These are phyloP conservation scores for Rostratula benghalensis DNA, from an alignment of 2,113 vertebrate genomes.

Conservation along the genomic window DNA sequence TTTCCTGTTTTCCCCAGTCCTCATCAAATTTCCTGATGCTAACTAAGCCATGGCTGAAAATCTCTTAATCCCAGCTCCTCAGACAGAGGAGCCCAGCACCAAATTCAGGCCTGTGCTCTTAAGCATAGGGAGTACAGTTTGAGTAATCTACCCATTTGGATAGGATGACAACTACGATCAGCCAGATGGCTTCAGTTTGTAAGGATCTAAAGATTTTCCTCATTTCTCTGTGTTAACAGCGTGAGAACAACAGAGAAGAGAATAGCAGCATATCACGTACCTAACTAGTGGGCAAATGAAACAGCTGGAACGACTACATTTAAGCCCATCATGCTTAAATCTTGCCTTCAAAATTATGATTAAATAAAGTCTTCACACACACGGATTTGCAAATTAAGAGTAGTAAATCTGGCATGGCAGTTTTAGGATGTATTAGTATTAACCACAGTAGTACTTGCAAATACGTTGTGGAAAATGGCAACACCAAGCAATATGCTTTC, in stretches of 20 bases:
- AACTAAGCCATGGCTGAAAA: neutral
- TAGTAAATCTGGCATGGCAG: neutral
- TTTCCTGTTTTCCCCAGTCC: neutral
- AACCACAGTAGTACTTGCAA: neutral
- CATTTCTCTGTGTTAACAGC: neutral
- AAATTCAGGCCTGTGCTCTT: neutral
- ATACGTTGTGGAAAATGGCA: neutral
- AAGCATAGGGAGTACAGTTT: neutral
- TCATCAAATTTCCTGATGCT: neutral
- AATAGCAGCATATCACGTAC: neutral
- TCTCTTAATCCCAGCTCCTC: neutral
- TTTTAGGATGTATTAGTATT: neutral
- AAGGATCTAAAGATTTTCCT: neutral
- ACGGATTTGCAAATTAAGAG: neutral
- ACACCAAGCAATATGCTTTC: neutral
- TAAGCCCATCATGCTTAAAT: neutral
- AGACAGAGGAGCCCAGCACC: neutral
- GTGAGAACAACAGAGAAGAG: neutral
- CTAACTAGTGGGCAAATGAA: neutral
- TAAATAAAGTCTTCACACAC: neutral
- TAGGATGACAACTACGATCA: neutral
- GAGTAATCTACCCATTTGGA: neutral
- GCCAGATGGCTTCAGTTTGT: constrained; percentile 13
- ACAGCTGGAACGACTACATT: neutral
- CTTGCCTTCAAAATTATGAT: neutral